Evolutionary conservation across 2,113 vertebrate genomes (phyloP).

Genomic region (Otus sunia): DNA sequence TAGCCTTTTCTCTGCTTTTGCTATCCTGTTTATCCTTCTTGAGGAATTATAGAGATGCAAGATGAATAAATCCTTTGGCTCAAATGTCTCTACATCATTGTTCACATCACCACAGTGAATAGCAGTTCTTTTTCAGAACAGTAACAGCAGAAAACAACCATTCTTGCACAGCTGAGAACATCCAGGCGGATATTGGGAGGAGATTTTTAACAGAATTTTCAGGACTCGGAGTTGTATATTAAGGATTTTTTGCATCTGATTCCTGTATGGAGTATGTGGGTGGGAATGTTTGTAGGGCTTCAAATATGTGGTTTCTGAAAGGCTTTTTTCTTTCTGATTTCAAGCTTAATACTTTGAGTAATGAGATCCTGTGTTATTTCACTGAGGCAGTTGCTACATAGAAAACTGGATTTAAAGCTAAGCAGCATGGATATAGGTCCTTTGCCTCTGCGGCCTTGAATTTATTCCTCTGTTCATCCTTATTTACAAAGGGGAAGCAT

Average conservation of each 20-base stretch:
- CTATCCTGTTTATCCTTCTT: neutral
- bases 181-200: neutral
- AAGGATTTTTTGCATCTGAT: neutral
- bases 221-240: neutral
- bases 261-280: neutral
- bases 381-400: neutral
- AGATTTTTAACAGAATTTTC: neutral
- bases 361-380: neutral
- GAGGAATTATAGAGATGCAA: neutral
- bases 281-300: neutral
- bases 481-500: neutral
- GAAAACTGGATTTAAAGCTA: neutral
- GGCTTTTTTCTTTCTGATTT: neutral
- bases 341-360: neutral
- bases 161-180: neutral
- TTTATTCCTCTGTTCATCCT: neutral
- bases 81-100: neutral
- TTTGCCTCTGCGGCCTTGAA: neutral
- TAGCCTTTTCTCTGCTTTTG: neutral
- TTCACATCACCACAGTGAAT: neutral
- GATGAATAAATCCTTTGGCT: neutral
- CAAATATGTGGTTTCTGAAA: neutral
- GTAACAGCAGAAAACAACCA: neutral
- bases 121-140: neutral
- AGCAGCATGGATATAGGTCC: neutral